Evolutionary conservation across 2,888 invertebrate species (phyloP).

Genomic region (Scelioninae gen. 1): DNA sequence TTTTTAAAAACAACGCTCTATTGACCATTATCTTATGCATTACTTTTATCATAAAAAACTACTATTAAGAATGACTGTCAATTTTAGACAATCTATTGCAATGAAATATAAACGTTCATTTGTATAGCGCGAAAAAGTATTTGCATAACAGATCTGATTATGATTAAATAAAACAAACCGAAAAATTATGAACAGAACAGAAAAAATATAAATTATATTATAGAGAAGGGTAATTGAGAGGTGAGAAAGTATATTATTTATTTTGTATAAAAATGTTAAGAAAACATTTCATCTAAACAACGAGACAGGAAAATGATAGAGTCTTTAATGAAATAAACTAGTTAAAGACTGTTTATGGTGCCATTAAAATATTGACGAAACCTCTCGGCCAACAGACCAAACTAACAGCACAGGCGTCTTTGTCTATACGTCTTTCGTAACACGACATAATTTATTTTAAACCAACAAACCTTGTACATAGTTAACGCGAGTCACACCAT

Average conservation of each 20-base stretch:
- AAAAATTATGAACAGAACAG: too few relatives aligned
- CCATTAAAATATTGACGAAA: slow-evolving; percentile 46
- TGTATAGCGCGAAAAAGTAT: neutral
- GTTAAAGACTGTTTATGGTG: slow-evolving; percentile 19
- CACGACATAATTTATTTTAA: slow-evolving; percentile 46
- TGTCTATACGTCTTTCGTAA: slow-evolving; percentile 49
- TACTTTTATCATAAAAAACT: neutral
- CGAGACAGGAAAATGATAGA: slow-evolving; percentile 11
- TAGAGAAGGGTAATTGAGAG: too few relatives aligned
- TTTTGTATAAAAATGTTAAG: too few relatives aligned
- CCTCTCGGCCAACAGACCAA: slow-evolving; percentile 24
- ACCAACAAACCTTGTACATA: slow-evolving; percentile 28
- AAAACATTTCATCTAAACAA: too few relatives aligned
- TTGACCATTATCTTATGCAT: neutral
- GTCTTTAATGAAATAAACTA: slow-evolving; percentile 23
- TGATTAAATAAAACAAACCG: too few relatives aligned
- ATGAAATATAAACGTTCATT: neutral
- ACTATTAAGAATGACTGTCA: neutral
- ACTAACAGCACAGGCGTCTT: slow-evolving; percentile 29
- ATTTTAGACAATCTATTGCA: neutral
- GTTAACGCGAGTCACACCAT: slow-evolving; percentile 20
- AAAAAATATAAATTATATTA: too few relatives aligned
- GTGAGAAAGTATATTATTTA: too few relatives aligned
- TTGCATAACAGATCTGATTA: too few relatives aligned
- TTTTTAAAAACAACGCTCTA: neutral